Evolutionary conservation across 2,113 vertebrate species (phyloP), one percentile per base, ranked within the genome.

Genomic region (Pseudorhombus dupliciocellatus): DNA sequence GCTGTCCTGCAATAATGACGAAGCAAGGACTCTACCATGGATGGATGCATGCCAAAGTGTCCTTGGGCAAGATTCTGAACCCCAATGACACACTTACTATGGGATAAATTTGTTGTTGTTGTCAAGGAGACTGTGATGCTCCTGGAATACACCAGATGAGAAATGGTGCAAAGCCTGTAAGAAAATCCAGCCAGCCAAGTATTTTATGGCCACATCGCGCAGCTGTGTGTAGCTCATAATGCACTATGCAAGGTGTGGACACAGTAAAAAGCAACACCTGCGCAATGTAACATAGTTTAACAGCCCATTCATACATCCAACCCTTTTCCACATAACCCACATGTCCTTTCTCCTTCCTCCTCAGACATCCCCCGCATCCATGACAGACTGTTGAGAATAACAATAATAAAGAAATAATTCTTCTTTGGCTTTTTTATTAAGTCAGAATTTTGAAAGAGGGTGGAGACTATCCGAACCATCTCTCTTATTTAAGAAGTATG

Each of bases 221-320:
- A 79, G 77, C 51, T 66, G 73, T 53, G 69, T 26, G 24, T 0
- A 37, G 16, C 40, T 44, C 30, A 1, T 50, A 52, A 61, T 6
- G 20, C 2, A 16, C 54, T 44, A 42, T 4, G 21, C n/a, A 28
- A 66, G 44, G 52, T 50, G 24, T 53, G 9, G 55, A 44, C 37
- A 64, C 25, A 68, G 63, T 10, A 67, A 75, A 42, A 64, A 74
- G 55, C 28, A 60, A 46, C 83, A 79, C 58, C 63, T 69, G 51
- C 6, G 22, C 28, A 56, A 24, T 37, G 53, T 11, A 63, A 15
- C 66, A 57, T 10, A 58, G 25, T 22, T 5, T 8, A 57, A 25
- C 3, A 54, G 34, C 24, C 16, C 20, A 54, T 40, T 64, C 10
- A 64, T 22, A 26, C 26, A 24, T 48, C 14, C 21, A 54, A 3